Evolutionary conservation across 2,888 invertebrate species (phyloP), one percentile per base, ranked within the genome.

Genomic region (Lasioglossum marginatum): DNA sequence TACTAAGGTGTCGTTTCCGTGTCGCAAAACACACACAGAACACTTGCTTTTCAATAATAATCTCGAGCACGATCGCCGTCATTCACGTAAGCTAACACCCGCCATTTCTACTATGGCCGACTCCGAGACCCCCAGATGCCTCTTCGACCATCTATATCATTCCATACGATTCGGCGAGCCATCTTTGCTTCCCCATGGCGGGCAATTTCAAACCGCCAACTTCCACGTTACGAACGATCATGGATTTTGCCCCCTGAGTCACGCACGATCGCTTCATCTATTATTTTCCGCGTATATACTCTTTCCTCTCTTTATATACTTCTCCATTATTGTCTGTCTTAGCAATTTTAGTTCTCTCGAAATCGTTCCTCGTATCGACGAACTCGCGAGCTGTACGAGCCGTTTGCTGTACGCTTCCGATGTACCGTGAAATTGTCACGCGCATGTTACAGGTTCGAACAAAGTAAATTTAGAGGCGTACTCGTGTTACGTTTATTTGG

Each of bases 51-150:
- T 91, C 86, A 89, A 91, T 90, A 91, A 93, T 92, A 85, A 92
- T 92, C 87, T 87, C 79, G 91, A 92, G 93, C 92, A 93, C 94
- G 93, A 94, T 95, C 93, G 94, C 94, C 94, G 94, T 95, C 95
- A 95, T 95, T 95, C 95, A 95, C 95, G 94, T 94, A 94, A 94
- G 94, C 94, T 94, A 93, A 93, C 93, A 90, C 96, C 97, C 97
- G 97, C 97, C 97, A 97, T 97, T 97, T 97, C 97, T 96, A 97
- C 96, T 97, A 97, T 97, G 97, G 97, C 97, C 96, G 93, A 92
- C 93, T 83, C 85, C 94, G 93, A 94, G 96, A 96, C 96, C 94
- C 95, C 96, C 96, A 96, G 96, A 96, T 96, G 96, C 96, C 96
- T 96, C 96, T 96, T 96, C 96, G 96, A 96, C 96, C 96, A 96